Evolutionary conservation across 2,797 vertebrate genomes (phyloP).

Genomic region (Thalassophryne amazonica): DNA sequence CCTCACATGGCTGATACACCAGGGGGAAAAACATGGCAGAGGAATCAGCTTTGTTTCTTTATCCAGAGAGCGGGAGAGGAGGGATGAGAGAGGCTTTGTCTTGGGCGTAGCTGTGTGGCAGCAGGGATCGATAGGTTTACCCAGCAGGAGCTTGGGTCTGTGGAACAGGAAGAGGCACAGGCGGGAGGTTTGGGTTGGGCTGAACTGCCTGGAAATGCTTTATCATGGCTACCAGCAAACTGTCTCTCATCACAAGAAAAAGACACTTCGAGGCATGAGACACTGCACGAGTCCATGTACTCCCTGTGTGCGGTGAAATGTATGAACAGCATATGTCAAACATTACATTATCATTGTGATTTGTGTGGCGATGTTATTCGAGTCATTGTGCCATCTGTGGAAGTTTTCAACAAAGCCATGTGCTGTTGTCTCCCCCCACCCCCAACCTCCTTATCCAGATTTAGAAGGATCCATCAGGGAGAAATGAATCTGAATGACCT

Average conservation of each 20-base stretch:
- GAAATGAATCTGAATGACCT: constrained; percentile 36
- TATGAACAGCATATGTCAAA: constrained; percentile 45
- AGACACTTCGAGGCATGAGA: constrained; percentile 53
- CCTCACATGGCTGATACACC: constrained; percentile 52
- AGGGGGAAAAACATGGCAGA: constrained; percentile 48
- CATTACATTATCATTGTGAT: constrained; percentile 58
- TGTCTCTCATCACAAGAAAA: constrained; percentile 58
- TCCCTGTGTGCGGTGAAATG: constrained; percentile 22
- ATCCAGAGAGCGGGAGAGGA: constrained; percentile 34
- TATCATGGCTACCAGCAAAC: constrained; percentile 62
- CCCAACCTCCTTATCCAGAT: not conserved
- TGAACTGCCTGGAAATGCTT: constrained; percentile 65
- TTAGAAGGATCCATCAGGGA: constrained; percentile 44
- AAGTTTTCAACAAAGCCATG: constrained; percentile 46
- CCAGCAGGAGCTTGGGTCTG: constrained; percentile 61
- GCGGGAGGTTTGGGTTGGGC: constrained; percentile 60
- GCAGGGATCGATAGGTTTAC: constrained; percentile 72
- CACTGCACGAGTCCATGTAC: constrained; percentile 12
- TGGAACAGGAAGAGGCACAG: constrained; percentile 66
- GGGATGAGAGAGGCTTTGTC: constrained; percentile 57
- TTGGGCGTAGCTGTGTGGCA: constrained; percentile 57
- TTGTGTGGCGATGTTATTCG: constrained; percentile 57
- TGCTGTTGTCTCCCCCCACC: constrained; percentile 28
- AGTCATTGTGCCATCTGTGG: constrained; percentile 55
- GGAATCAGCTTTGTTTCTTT: constrained; percentile 53